These are phyloP conservation scores for Calosoma granatense DNA, from an alignment of 1,140 invertebrate species.

Conservation along the genomic window DNA sequence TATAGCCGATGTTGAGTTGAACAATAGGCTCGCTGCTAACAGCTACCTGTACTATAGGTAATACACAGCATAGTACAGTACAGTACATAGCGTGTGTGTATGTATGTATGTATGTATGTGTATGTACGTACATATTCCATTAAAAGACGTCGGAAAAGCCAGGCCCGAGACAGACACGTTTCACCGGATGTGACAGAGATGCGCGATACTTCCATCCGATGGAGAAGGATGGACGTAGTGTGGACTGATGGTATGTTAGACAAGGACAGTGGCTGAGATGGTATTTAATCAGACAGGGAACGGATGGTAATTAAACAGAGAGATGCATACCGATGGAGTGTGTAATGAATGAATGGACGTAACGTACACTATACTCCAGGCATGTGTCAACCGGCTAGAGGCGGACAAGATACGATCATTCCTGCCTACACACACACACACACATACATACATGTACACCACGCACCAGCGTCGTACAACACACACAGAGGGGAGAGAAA, in stretches of 20 bases:
- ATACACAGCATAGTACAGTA: background rate
- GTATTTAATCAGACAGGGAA: background rate
- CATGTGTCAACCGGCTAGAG: background rate
- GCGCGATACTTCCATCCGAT: background rate
- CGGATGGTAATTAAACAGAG: conserved; percentile 6
- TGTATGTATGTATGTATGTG: no score
- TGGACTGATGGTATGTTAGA: background rate
- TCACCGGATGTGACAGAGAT: conserved; percentile 1
- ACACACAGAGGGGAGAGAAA: no score
- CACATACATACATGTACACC: background rate
- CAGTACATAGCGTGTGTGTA: no score
- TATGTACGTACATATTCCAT: background rate
- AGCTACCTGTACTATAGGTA: background rate
- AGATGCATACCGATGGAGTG: conserved; percentile 5
- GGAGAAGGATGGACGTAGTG: background rate
- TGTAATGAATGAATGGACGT: conserved; percentile 4
- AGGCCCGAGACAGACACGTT: background rate
- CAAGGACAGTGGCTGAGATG: background rate
- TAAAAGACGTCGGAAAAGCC: background rate
- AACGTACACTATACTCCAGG: background rate
- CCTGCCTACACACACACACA: background rate
- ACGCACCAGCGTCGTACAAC: background rate
- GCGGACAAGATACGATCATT: background rate
- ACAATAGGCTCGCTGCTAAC: background rate
- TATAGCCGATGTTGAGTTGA: background rate